Evolutionary conservation across 2,797 vertebrate species (phyloP).

Genomic region (Megaceryle alcyon): DNA sequence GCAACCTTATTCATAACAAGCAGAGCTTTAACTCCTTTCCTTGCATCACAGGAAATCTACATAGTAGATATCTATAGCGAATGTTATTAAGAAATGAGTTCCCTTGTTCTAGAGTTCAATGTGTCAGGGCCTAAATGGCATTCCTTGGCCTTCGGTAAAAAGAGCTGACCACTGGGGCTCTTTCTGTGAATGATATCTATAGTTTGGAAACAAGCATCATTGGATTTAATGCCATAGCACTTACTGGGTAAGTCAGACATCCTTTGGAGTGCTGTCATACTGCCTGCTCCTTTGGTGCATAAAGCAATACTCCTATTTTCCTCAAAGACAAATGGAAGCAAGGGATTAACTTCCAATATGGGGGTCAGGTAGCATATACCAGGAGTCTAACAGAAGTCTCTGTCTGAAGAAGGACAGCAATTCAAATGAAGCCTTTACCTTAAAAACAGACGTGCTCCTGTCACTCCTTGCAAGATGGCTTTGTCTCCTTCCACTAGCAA

Average conservation of each 20-base stretch:
- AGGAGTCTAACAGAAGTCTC: neutral
- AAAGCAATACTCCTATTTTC: neutral
- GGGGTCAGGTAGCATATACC: neutral
- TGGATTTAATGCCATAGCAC: neutral
- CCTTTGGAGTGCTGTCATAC: neutral
- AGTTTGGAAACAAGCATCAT: neutral
- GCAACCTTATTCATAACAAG: neutral
- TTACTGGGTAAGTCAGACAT: neutral
- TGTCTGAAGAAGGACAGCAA: neutral
- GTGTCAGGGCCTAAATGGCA: neutral
- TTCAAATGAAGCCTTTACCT: constrained; percentile 76
- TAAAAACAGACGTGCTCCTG: constrained; percentile 84
- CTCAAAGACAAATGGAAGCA: neutral
- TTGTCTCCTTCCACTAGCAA: constrained; percentile 87
- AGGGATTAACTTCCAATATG: neutral
- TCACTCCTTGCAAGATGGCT: constrained; percentile 84
- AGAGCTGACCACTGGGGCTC: neutral
- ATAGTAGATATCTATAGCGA: neutral
- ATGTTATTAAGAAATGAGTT: neutral
- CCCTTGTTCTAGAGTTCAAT: neutral
- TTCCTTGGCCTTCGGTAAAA: neutral
- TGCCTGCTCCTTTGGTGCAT: neutral
- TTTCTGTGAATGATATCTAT: neutral
- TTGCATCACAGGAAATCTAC: neutral
- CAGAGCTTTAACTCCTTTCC: neutral